Base-by-base conservation (phyloP, 1,140 invertebrate species). In the Diuraphis noxia region DNA sequence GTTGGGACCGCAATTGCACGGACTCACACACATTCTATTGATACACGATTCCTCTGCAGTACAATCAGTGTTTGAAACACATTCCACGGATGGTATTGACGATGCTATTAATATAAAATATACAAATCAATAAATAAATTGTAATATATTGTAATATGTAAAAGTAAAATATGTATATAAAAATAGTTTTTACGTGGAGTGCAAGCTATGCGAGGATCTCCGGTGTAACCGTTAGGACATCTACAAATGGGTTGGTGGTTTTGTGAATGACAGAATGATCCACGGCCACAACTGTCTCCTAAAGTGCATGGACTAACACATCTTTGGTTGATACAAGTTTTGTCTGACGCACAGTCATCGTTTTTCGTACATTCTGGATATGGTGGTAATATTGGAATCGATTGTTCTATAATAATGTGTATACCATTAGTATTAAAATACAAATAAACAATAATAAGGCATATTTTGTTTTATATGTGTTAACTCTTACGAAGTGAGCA, bases 1-100 rank as follows among this genome's bases (percentile, higher is more conserved):
- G 93, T 98, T 96, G 2, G 95, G 94, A 77, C 97, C 97, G 93
- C 98, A 98, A 92, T 97, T 96, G 92, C 97, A 98, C 1, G 97
- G 97, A 93, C 95, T 96, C 10, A 96, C 95, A 93, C 97, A 98
- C 19, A 95, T 94, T 81, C 95, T 94, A 92, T 98, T 97, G 52
- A 97, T 95, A 93, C 97, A 98, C 7, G 97, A 96, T 94, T 98
- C 96, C 36, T 96, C 96, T 72, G 95, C 93, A 36, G 96, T 95
- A 93, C 97, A 98, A 86, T 98, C 97, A 6, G 95, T 95, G 93
- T 97, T 97, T 4, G 96, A 95, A 93, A 95, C 95, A 93, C 97
- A 98, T 81, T 96, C 96, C 19, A 92, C 86, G 0, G 93, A 92
- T 23, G 96, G 95, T 56, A 95, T 95, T 81, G 95, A 94, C 79